Evolutionary conservation across 2,113 vertebrate species (phyloP), one percentile per base, ranked within the genome.

Genomic region (Ariopsis seemanni): DNA sequence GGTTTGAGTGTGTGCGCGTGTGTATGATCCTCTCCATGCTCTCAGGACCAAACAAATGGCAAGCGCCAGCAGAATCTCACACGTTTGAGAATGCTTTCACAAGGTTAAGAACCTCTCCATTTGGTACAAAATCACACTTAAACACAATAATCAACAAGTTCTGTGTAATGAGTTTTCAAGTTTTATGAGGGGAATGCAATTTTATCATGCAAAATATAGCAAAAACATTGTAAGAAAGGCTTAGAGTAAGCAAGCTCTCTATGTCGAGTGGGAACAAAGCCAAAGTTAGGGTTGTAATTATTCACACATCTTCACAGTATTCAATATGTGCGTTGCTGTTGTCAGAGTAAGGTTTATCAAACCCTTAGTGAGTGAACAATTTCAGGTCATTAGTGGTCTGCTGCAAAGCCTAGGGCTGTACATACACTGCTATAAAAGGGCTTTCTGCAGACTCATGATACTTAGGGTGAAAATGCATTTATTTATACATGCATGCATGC

Each of bases 1-100:
- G 42, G 42, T 42, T 42, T 42, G 42, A 85, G 69, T 48, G 71
- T 1, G 34, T 88, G 90, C 3, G 88, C 81, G 88, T 89, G 48
- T 58, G 92, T 90, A 7, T 88, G 87, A 94, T 90, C 87, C 55
- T 85, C 87, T 87, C 88, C 84, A 87, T 91, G 89, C 92, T 93
- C 87, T 65, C 84, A 91, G 82, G 82, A 79, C 84, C 20, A 88
- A 75, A 91, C 83, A 79, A 88, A 88, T 78, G 1, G 22, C 0
- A 27, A 34, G 62, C 84, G 84, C 83, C 50, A 22, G 12, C n/a
- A 71, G 74, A 84, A 77, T 86, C 89, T 79, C 77, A 72, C 87
- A 88, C 81, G 88, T 87, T 84, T 80, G 20, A 50, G 77, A 86
- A 69, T 27, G n/a, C 14, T 48, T 78, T 52, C 20, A n/a, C 72